A percentile compares a stretch with the other conserved stretches of the same genome.
Evolutionary conservation across 2,113 vertebrate genomes (phyloP).

Genomic region (Salvator merianae): DNA sequence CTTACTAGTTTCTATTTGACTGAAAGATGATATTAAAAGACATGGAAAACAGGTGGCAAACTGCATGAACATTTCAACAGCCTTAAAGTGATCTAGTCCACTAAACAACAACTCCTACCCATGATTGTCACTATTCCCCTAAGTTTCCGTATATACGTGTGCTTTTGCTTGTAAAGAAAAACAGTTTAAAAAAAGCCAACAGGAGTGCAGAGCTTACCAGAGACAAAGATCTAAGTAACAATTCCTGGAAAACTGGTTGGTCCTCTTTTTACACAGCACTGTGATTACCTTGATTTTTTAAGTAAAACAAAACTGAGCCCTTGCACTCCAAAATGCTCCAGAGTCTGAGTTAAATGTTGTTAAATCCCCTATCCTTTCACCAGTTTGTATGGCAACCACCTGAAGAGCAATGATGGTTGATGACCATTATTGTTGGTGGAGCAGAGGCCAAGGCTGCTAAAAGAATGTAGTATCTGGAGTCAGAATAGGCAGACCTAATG

Average conservation of each 20-base stretch:
- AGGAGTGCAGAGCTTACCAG: too few relatives aligned
- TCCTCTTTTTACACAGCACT: too few relatives aligned
- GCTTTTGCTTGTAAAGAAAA: not conserved
- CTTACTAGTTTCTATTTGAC: not conserved
- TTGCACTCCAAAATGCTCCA: not conserved
- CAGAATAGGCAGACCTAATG: too few relatives aligned
- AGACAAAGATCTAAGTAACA: too few relatives aligned
- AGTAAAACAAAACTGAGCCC: too few relatives aligned
- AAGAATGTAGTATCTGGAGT: too few relatives aligned
- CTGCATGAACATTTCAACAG: not conserved
- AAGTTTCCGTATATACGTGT: not conserved
- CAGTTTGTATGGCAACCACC: too few relatives aligned
- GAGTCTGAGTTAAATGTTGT: not conserved
- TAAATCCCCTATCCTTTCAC: not conserved
- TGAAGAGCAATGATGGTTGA: too few relatives aligned
- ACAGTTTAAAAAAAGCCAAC: not conserved
- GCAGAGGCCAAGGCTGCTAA: too few relatives aligned
- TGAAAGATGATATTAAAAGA: conserved; percentile 1
- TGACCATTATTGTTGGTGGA: too few relatives aligned
- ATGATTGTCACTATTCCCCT: not conserved
- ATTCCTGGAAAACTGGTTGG: too few relatives aligned
- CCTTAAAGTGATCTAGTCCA: not conserved
- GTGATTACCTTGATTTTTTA: too few relatives aligned
- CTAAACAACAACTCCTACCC: not conserved
- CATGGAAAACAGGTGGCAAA: conserved; percentile 2